Conservation (phyloP, 2,113 vertebrate genomes). For the Antechinus stuartii region DNA sequence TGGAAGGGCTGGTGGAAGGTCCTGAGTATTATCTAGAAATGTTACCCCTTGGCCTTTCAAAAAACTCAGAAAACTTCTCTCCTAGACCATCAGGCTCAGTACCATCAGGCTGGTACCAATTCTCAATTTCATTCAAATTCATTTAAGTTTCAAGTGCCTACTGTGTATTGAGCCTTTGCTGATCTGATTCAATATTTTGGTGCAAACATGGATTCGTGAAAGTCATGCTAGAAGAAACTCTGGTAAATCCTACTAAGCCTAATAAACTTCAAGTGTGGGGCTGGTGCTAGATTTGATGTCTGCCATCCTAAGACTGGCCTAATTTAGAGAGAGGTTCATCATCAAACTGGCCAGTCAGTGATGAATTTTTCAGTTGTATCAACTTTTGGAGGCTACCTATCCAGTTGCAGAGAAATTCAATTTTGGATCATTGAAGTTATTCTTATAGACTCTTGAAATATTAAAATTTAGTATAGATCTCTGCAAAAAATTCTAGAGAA, state of each 20-base stretch:
- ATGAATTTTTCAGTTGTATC: no score
- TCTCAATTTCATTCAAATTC: neutral
- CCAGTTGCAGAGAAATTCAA: no score
- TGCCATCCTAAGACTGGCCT: no score
- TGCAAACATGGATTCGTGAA: neutral
- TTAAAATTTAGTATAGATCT: no score
- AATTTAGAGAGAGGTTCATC: no score
- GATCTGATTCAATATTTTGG: neutral
- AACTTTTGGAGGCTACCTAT: no score
- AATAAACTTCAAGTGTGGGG: neutral
- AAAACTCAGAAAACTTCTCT: neutral
- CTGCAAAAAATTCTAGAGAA: no score
- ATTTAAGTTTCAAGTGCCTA: neutral
- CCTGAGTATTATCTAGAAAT: neutral
- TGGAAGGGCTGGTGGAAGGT: neutral
- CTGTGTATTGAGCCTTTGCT: neutral
- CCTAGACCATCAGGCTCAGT: neutral
- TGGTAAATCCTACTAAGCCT: neutral
- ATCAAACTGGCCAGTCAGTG: no score
- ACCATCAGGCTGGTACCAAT: neutral
- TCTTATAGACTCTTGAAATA: no score
- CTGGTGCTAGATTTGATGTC: no score
- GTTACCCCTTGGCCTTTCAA: neutral
- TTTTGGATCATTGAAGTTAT: no score
- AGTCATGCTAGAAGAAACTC: neutral